Conservation (phyloP, 2,797 vertebrate genomes). For the Bradypodion pumilum region DNA sequence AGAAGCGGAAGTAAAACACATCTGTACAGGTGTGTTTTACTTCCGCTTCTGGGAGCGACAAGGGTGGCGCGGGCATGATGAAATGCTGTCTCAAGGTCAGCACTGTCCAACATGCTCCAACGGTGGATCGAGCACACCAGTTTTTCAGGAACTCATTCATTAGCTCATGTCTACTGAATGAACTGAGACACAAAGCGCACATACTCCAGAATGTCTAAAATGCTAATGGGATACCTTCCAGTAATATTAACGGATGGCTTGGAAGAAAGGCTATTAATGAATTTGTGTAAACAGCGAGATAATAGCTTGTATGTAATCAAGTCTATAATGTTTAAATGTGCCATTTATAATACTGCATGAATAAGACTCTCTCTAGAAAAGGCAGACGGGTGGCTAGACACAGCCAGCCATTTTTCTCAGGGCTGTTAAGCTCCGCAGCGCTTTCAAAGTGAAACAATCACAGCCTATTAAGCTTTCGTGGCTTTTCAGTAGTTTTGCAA, state of each 20-base stretch:
- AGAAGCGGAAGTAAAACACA: too few relatives aligned
- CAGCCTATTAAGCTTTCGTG: constrained; percentile 59
- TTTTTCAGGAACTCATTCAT: not conserved
- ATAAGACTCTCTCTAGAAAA: constrained; percentile 30
- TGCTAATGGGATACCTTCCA: constrained; percentile 8
- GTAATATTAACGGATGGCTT: not conserved
- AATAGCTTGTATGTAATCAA: constrained; percentile 28
- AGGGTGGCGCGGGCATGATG: too few relatives aligned
- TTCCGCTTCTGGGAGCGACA: too few relatives aligned
- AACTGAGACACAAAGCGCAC: not conserved
- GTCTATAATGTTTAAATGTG: constrained; percentile 18
- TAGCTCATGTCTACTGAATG: not conserved
- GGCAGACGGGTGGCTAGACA: constrained; percentile 2
- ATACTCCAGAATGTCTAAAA: not conserved
- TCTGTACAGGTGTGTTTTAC: too few relatives aligned
- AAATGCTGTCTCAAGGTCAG: fast-evolving
- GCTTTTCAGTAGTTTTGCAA: constrained; percentile 57
- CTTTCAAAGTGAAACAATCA: constrained; percentile 56
- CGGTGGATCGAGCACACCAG: not conserved
- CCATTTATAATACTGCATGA: constrained; percentile 46
- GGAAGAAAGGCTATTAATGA: constrained; percentile 36
- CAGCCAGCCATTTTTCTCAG: constrained; percentile 41
- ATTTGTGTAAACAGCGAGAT: constrained; percentile 43
- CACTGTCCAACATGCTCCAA: not conserved
- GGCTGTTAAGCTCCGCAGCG: constrained; percentile 63